Evolutionary conservation across 2,888 invertebrate species (phyloP), one percentile per base, ranked within the genome.

Genomic region (Tachystola acroxantha): DNA sequence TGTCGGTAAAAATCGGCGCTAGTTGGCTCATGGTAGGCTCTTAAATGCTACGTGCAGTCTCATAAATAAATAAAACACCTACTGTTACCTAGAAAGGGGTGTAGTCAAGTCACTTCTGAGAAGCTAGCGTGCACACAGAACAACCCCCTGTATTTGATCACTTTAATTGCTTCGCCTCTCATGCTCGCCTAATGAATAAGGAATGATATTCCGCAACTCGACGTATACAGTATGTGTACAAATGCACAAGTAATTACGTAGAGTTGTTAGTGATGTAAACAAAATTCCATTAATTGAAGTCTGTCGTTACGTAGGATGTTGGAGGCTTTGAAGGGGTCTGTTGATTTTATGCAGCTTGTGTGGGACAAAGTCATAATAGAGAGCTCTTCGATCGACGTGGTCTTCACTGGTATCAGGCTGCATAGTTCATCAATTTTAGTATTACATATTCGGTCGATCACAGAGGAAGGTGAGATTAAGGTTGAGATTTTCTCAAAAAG

Each of bases 191-290:
- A 57, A 64, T 70, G 66, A 70, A 70, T 71, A 69, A 68, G 57
- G 50, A 59, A 70, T 65, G 57, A 48, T 59, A 51, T 53, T 34
- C 43, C 36, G 32, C 39, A 28, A 39, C 34, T 39, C 32, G 43
- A 46, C 46, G 47, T 47, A 16, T 16, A 16, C 16, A 16, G 6
- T 6, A 16, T 16, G 57, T 55, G 48, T 61, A 54, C 56, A 64
- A 68, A 68, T 67, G 70, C 64, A 66, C 60, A 60, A 62, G 65
- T 73, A 70, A 75, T 74, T 71, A 67, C 56, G 47, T 53, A 43
- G 60, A 65, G 65, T 63, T 70, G 76, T 75, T 73, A 48, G 56
- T 59, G 58, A 45, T 57, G 68, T 66, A 66, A 74, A 74, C 74
- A 74, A 64, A 72, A 67, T 68, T 73, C 64, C 65, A 74, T 67